These are phyloP conservation scores for Sialis fuliginosa DNA, from an alignment of 2,888 invertebrate species.

Conservation along the genomic window DNA sequence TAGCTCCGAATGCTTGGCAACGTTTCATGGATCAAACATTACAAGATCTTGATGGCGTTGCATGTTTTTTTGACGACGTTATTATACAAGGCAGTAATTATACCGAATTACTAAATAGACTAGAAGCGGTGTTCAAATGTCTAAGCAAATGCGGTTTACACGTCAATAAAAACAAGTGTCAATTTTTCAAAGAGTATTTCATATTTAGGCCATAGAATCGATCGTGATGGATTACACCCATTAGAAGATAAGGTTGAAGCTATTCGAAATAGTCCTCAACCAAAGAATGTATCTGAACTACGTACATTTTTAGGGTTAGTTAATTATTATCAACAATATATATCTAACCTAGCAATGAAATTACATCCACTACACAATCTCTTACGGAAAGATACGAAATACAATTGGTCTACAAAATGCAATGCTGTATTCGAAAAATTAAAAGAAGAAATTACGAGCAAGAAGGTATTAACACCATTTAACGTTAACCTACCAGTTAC, in stretches of 20 bases:
- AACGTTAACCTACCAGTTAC: slow-evolving; percentile 12
- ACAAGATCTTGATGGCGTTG: slow-evolving; percentile 10
- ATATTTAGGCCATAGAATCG: slow-evolving; percentile 11
- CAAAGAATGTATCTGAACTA: slow-evolving; percentile 2
- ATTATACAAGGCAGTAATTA: too few relatives aligned
- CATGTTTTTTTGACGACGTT: too few relatives aligned
- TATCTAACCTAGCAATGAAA: slow-evolving; percentile 12
- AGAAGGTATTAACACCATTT: slow-evolving; percentile 13
- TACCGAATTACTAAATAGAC: too few relatives aligned
- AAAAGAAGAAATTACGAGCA: slow-evolving; percentile 13
- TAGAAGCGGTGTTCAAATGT: too few relatives aligned
- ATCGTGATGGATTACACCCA: slow-evolving; percentile 3
- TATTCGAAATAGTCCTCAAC: slow-evolving; percentile 1
- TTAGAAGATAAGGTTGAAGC: slow-evolving; percentile 5
- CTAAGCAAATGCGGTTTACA: too few relatives aligned
- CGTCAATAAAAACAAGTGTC: slow-evolving; percentile 10
- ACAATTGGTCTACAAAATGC: slow-evolving; percentile 8
- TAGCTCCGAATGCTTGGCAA: slow-evolving; percentile 15
- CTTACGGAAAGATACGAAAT: too few relatives aligned
- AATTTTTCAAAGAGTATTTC: slow-evolving; percentile 11
- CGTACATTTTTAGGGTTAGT: too few relatives aligned
- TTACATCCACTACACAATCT: slow-evolving; percentile 12
- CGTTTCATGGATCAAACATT: slow-evolving; percentile 16
- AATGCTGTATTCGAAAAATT: slow-evolving; percentile 8
- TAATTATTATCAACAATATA: slow-evolving; percentile 15